Base-by-base conservation (phyloP, 2,113 vertebrate genomes). In the Labeo rohita region DNA sequence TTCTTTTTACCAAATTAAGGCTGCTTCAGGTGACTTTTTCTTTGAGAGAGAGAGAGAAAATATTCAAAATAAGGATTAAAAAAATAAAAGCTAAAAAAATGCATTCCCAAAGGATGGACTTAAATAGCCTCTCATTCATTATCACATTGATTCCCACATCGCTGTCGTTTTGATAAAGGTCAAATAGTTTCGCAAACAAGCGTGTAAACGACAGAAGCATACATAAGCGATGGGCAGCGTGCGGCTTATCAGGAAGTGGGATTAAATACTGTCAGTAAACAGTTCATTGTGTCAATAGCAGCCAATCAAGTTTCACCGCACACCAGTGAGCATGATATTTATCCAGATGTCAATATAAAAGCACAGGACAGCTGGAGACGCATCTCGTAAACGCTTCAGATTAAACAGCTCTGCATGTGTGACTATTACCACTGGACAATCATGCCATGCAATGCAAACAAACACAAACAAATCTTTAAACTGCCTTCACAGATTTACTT, bases 161-260 rank as follows among this genome's bases (percentile, higher is more conserved):
- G 80, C 15, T 68, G 63, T 68, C 8, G n/a, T 68, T 82, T 50
- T 68, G 45, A 82, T 68, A 52, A 82, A 82, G 80, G 80, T 82
- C 80, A 82, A 52, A 82, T 52, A 49, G 39, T 68, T 68, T 21
- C 12, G 45, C 45, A 52, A 82, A 68, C 80, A 50, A 28, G n/a
- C 15, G 13, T 68, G 45, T 49, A 66, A 81, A 81, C 8, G 7
- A 63, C 18, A 59, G 56, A 45, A 63, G 78, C 45, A 50, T 9
- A 23, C 21, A 65, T 49, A 47, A 80, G 39, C n/a, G 63, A 52
- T 12, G 45, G 23, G 8, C 15, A 49, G n/a, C 8, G 3, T 34
- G 59, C 23, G 49, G 7, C 2, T 80, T 80, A 80, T 80, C 59
- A 28, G 23, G 63, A 68, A 82, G 63, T 52, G 80, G 63, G 63